These are phyloP conservation scores for Speoplatyrhinus poulsoni DNA, from an alignment of 2,113 vertebrate genomes.

Conservation along the genomic window DNA sequence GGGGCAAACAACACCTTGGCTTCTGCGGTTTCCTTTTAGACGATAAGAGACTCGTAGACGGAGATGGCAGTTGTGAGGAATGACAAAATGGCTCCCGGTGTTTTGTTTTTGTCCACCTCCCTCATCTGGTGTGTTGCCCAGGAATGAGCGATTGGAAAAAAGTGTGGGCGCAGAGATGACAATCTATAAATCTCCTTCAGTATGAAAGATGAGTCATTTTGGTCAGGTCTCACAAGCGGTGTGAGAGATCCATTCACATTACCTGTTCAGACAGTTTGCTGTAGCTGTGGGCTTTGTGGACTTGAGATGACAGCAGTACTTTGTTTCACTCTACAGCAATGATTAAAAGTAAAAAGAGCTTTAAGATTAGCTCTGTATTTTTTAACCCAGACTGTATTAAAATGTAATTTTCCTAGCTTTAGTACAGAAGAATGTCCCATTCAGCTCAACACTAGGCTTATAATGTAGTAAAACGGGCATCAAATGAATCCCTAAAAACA, in stretches of 20 bases:
- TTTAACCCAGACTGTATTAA: no score
- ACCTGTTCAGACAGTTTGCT: slow-evolving; percentile 14
- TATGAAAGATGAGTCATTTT: slow-evolving; percentile 54
- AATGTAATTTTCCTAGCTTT: no score
- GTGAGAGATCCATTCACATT: slow-evolving; percentile 46
- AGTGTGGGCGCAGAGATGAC: slow-evolving; percentile 75
- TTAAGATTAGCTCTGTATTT: no score
- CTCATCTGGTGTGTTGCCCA: slow-evolving; percentile 83
- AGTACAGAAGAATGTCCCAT: no score
- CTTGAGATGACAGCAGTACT: no score
- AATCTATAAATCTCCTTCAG: slow-evolving; percentile 80
- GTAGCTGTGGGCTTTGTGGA: background rate
- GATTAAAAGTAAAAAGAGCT: no score
- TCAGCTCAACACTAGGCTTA: no score
- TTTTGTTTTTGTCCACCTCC: slow-evolving; percentile 74
- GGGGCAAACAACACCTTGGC: slow-evolving; percentile 23
- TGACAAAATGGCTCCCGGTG: slow-evolving; percentile 82
- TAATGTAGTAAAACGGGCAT: no score
- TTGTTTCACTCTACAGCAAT: no score
- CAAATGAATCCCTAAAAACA: no score
- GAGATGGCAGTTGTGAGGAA: slow-evolving; percentile 66
- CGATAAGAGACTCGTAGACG: slow-evolving; percentile 54
- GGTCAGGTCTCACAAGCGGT: slow-evolving; percentile 39
- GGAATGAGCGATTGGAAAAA: slow-evolving; percentile 36
- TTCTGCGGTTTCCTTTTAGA: slow-evolving; percentile 43